Evolutionary conservation across 2,888 invertebrate genomes (phyloP).

Genomic region (Sussaba pulchella): DNA sequence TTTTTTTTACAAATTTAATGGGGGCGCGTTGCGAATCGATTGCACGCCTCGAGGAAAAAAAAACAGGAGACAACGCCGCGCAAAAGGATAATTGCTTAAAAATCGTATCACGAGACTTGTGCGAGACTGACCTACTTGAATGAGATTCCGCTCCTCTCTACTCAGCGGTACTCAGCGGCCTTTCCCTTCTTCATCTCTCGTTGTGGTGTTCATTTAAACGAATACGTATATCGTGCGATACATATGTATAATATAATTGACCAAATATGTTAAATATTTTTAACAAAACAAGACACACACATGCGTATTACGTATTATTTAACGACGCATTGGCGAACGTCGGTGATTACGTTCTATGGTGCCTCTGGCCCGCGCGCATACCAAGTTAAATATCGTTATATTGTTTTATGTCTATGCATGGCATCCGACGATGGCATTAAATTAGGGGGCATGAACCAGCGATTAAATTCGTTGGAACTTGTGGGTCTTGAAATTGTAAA

Average conservation of each 20-base stretch:
- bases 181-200: constrained; percentile 69
- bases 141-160: constrained; percentile 61
- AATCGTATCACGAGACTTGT: constrained; percentile 62
- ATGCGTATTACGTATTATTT: constrained; percentile 58
- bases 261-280: constrained; percentile 3
- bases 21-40: not conserved
- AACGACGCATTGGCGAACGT: constrained; percentile 65
- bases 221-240: not conserved
- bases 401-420: no score
- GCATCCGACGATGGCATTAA: no score
- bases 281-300: not conserved
- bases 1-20: no score
- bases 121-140: constrained; percentile 52
- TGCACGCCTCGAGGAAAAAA: constrained; percentile 47
- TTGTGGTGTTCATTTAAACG: constrained; percentile 3
- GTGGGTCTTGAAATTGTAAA: no score
- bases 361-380: not conserved
- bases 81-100: constrained; percentile 58
- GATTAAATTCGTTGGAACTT: no score
- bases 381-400: no score
- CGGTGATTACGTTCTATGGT: constrained; percentile 38
- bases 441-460: no score
- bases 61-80: constrained; percentile 47
- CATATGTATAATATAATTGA: not conserved
- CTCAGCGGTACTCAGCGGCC: constrained; percentile 55